Percentiles rank a stretch among this genome's conserved stretches.
Evolutionary conservation across 2,797 vertebrate genomes (phyloP).

Genomic region (Arremon aurantiirostris): DNA sequence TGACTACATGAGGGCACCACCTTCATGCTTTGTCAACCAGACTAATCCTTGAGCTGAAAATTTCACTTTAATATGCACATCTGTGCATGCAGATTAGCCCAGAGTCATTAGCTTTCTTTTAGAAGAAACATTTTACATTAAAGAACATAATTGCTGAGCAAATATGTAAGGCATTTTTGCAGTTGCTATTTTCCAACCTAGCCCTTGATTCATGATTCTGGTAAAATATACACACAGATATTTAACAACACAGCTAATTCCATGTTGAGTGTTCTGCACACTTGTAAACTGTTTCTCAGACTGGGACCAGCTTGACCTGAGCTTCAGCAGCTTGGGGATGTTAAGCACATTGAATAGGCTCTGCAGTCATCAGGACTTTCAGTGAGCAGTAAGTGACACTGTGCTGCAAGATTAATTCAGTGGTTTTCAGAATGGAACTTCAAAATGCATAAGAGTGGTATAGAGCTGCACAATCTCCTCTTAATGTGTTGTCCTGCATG

Average conservation of each 20-base stretch:
- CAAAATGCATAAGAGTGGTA: background rate
- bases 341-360: background rate
- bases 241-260: background rate
- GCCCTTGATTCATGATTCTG: background rate
- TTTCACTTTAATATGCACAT: background rate
- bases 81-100: background rate
- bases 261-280: background rate
- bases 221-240: background rate
- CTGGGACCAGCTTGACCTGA: background rate
- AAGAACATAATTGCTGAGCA: background rate
- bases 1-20: background rate
- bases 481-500: background rate
- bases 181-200: background rate
- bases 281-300: background rate
- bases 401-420: background rate
- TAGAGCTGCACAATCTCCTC: background rate
- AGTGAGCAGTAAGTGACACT: background rate
- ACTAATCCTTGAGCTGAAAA: background rate
- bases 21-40: background rate
- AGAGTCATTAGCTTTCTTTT: background rate
- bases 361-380: background rate
- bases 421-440: background rate
- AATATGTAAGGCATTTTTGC: constrained; percentile 35
- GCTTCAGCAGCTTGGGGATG: background rate
- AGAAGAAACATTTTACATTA: background rate